Conservation (phyloP, 2,888 invertebrate genomes). For the Calameuta idolon region DNA sequence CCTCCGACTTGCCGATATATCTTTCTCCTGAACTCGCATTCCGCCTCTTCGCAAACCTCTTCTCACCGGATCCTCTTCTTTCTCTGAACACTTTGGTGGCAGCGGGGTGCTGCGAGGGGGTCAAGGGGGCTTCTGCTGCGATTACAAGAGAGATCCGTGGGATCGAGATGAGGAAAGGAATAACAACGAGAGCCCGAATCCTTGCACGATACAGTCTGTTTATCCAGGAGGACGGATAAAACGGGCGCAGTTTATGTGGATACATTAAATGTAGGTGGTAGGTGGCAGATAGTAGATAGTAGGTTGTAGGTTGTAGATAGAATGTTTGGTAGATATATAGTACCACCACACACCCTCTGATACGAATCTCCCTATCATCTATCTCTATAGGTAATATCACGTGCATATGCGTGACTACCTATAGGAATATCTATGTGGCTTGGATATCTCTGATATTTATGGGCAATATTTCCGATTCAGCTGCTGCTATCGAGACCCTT, state of each 20-base stretch:
- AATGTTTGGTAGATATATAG: neutral
- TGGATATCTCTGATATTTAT: conserved; percentile 65
- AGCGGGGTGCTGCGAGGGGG: neutral
- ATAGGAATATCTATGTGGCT: conserved; percentile 19
- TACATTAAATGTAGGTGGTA: neutral
- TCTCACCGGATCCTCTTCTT: neutral
- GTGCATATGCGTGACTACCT: conserved; percentile 45
- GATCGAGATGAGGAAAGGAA: neutral
- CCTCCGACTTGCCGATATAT: neutral
- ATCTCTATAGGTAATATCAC: conserved; percentile 5
- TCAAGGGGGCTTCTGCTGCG: neutral
- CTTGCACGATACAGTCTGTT: neutral
- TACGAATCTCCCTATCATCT: neutral
- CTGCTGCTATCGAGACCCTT: conserved; percentile 65
- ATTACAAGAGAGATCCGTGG: neutral
- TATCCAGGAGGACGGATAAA: neutral
- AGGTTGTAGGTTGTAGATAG: neutral
- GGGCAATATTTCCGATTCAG: conserved; percentile 67
- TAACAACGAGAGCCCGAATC: neutral
- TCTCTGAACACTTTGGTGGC: conserved; percentile 1
- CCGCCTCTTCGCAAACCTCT: neutral
- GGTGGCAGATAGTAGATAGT: neutral
- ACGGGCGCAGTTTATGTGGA: neutral
- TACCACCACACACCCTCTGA: neutral
- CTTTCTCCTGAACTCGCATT: neutral